Evolutionary conservation across 2,888 invertebrate genomes (phyloP), one percentile per base, ranked within the genome.

Genomic region (Fabriciana adippe): DNA sequence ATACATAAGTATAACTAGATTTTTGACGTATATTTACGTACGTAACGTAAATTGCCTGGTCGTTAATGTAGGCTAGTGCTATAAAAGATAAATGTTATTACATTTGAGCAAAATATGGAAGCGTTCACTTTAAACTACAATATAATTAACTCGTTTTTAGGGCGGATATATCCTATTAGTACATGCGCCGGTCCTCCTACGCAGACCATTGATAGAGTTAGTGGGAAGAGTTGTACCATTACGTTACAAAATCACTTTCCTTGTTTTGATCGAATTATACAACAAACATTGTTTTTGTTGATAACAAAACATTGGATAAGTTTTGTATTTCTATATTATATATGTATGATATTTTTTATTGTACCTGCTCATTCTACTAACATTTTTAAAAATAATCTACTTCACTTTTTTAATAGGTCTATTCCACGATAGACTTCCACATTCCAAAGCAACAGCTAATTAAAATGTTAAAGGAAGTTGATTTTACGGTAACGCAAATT

Each of bases 101-200:
- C 31, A 51, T 31, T 60, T 5, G n/a, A 60, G 31, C 18, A 41
- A 11, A 55, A 64, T 54, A 63, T 54, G 63, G 45, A 53, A 59
- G 51, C 53, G 50, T 57, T 57, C 67, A 55, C 55, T 55, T 65
- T 50, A 53, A 51, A 61, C 45, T 68, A 66, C 59, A 65, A 59
- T 63, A 67, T 69, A 71, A 67, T 71, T 71, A 71, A 69, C 57
- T 57, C 16, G 64, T 69, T 67, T 70, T 67, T 69, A 66, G 66
- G 60, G 60, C 72, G 72, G 72, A 71, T 72, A 69, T 63, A 56
- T 69, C 45, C 66, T 50, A 69, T 72, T 72, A 69, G 64, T 48
- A 60, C 48, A 57, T 60, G 62, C 54, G 67, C 64, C 67, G 60
- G 69, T 69, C 56, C 60, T 15, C 72, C 69, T 54, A 69, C 71